Evolutionary conservation across 2,888 invertebrate species (phyloP).

Genomic region (Spialia ferax): DNA sequence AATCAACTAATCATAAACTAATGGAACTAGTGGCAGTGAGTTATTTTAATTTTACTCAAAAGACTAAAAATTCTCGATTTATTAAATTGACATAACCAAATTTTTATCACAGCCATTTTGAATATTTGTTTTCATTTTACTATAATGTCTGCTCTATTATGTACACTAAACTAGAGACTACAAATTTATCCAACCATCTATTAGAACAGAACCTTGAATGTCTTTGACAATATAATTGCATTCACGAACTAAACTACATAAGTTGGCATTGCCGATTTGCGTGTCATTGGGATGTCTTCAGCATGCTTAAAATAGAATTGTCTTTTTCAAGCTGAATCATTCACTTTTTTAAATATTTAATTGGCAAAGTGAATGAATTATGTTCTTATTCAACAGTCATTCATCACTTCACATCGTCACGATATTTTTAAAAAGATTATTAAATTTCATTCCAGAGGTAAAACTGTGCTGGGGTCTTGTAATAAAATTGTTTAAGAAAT

Average conservation of each 20-base stretch:
- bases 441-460: too few relatives aligned
- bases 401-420: too few relatives aligned
- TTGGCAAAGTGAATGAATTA: too few relatives aligned
- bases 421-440: too few relatives aligned
- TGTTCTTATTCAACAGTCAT: too few relatives aligned
- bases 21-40: too few relatives aligned
- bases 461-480: neutral
- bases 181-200: conserved; percentile 2
- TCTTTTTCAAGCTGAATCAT: neutral
- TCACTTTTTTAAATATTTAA: neutral
- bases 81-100: too few relatives aligned
- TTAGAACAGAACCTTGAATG: conserved; percentile 10
- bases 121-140: too few relatives aligned
- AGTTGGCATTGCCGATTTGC: conserved; percentile 12
- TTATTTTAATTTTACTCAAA: too few relatives aligned
- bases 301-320: conserved; percentile 17
- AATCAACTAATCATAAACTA: too few relatives aligned
- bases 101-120: too few relatives aligned
- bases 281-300: conserved; percentile 19
- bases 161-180: neutral
- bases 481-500: neutral
- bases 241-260: conserved; percentile 2
- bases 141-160: neutral
- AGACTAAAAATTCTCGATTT: too few relatives aligned
- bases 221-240: conserved; percentile 20